Percentiles rank a stretch among this genome's conserved stretches.
Evolutionary conservation across 2,797 vertebrate species (phyloP).

Genomic region (Macroramphosus scolopax): DNA sequence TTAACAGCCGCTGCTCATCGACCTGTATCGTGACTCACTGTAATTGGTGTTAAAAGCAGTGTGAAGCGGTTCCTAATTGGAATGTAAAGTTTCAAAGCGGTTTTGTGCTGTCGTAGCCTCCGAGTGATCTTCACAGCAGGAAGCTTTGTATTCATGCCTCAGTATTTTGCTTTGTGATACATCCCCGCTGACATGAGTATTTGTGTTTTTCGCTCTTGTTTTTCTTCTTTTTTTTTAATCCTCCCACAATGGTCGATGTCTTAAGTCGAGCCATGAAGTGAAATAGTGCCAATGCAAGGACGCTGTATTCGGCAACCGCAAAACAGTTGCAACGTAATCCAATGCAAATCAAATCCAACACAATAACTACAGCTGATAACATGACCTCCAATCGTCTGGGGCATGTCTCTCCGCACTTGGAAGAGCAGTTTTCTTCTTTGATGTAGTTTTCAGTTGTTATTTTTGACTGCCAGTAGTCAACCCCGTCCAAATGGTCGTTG

Average conservation of each 20-base stretch:
- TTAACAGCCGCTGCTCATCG: slow-evolving; percentile 63
- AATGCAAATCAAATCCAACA: too few relatives aligned
- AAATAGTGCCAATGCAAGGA: slow-evolving; percentile 44
- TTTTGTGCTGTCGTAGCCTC: slow-evolving; percentile 28
- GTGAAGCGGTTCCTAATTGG: slow-evolving; percentile 63
- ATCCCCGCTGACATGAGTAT: slow-evolving; percentile 26
- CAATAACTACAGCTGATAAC: too few relatives aligned
- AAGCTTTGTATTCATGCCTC: slow-evolving; percentile 28
- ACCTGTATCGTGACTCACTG: slow-evolving; percentile 64
- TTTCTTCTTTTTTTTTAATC: slow-evolving; percentile 1
- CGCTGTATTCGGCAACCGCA: too few relatives aligned
- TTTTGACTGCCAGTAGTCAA: too few relatives aligned
- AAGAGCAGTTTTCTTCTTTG: too few relatives aligned
- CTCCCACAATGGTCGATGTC: background rate
- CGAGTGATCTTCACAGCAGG: slow-evolving; percentile 15
- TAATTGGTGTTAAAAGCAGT: slow-evolving; percentile 59
- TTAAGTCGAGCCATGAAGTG: slow-evolving; percentile 20
- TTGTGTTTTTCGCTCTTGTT: slow-evolving; percentile 12
- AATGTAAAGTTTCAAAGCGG: slow-evolving; percentile 55
- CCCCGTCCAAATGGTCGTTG: too few relatives aligned
- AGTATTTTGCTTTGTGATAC: slow-evolving; percentile 27
- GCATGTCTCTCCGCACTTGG: too few relatives aligned
- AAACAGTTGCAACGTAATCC: too few relatives aligned
- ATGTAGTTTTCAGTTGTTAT: too few relatives aligned
- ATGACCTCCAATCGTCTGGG: too few relatives aligned